Percentiles rank a stretch among this genome's conserved stretches.
Conservation (phyloP, 2,888 invertebrate species). For the Caenorhabditis auriculariae region DNA sequence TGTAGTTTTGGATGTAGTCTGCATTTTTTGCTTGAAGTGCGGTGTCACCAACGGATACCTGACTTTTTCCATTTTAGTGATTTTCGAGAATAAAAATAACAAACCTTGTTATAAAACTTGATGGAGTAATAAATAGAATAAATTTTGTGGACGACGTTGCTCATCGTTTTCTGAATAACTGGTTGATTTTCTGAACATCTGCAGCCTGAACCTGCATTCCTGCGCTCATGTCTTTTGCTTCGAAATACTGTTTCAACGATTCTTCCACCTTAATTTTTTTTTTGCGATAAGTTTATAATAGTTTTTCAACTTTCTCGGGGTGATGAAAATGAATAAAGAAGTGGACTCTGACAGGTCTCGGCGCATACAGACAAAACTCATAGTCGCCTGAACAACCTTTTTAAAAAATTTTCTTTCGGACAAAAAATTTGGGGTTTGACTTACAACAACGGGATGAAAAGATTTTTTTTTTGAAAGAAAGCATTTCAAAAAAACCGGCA, state of each 20-base stretch:
- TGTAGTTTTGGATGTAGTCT: conserved; percentile 31
- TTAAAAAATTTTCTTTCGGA: neutral
- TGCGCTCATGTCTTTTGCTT: neutral
- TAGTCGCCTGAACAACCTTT: conserved; percentile 26
- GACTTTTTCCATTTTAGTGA: conserved; percentile 1
- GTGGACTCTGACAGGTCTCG: conserved; percentile 28
- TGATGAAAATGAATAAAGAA: conserved; percentile 32
- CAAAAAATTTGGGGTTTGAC: too few relatives aligned
- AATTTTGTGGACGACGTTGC: conserved; percentile 27
- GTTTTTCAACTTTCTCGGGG: conserved; percentile 26
- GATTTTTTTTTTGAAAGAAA: too few relatives aligned
- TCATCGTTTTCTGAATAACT: conserved; percentile 10
- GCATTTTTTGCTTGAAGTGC: conserved; percentile 26
- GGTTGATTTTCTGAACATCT: neutral
- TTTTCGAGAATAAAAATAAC: neutral
- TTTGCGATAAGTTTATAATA: neutral
- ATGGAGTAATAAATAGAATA: conserved; percentile 41
- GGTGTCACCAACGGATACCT: conserved; percentile 31
- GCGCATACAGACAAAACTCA: conserved; percentile 40
- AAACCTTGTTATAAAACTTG: conserved; percentile 38
- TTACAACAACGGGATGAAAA: too few relatives aligned
- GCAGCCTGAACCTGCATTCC: neutral
- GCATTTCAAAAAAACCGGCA: too few relatives aligned
- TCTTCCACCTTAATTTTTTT: conserved; percentile 8
- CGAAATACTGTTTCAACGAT: conserved; percentile 17